Base-by-base conservation (phyloP, 2,888 invertebrate genomes). In the Oscheius sp. region DNA sequence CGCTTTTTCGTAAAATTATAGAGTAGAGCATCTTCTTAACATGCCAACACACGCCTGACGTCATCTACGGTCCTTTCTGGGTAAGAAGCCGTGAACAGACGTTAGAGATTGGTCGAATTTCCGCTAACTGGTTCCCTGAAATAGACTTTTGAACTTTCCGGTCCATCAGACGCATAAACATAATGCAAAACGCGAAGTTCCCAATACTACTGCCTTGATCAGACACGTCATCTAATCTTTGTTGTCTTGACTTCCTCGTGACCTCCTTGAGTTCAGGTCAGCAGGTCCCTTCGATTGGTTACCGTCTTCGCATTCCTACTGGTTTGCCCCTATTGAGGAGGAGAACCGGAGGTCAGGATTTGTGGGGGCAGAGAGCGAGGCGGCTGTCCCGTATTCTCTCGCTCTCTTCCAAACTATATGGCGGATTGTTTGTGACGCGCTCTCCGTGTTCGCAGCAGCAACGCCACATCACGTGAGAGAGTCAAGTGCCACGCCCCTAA, bases 401-500 rank as follows among this genome's bases (percentile, higher is more conserved):
- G 11, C 29, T 60, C 33, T 13, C 35, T 33, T 42, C 55, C 13
- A 68, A 68, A 68, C 68, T 68, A 68, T 68, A 55, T 68, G 53
- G 68, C 33, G 55, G 53, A 68, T 68, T 68, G 68, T 68, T 68
- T 68, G 68, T 68, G 68, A 68, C 53, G 70, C 53, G 70, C 53
- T 29, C 21, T 21, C 51, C 68, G 21, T 59, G 70, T 70, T 70
- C 70, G 70, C 70, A 70, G 42, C 42, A 42, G 58, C 70, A 70
- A 48, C 58, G 68, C 68, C 68, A 55, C 33, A 70, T 70, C 70
- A 70, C 70, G 70, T 70, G 70, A 70, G 21, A 21, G 70, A 70
- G 70, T 70, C 70, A 70, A 70, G 70, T 70, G 70, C 59, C 70
- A 57, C 70, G 59, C 70, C 70, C 70, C 70, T 68, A 68, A 68